A percentile compares a stretch with the other conserved stretches of the same genome.
Evolutionary conservation across 2,113 vertebrate species (phyloP).

Genomic region (Eulemur rufifrons): DNA sequence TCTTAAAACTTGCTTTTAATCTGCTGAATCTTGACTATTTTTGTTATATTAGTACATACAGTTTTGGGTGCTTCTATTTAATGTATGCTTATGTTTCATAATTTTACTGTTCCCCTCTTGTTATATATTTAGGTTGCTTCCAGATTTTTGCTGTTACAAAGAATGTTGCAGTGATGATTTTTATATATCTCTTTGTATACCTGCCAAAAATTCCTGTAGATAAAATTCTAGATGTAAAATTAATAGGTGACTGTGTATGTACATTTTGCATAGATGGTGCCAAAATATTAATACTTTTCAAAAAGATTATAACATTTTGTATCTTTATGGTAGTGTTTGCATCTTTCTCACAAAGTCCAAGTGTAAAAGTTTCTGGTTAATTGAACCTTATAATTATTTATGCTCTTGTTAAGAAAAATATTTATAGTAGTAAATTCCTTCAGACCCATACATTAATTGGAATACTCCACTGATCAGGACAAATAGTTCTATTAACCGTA

Average conservation of each 20-base stretch:
- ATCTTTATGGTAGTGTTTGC: background rate
- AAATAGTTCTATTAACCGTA: background rate
- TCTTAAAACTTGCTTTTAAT: slow-evolving; percentile 3
- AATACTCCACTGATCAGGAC: background rate
- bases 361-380: background rate
- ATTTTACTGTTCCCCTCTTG: background rate
- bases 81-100: background rate
- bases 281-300: background rate
- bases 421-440: background rate
- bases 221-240: background rate
- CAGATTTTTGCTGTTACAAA: background rate
- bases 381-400: background rate
- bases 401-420: background rate
- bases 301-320: background rate
- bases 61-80: slow-evolving; percentile 8
- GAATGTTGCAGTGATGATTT: background rate
- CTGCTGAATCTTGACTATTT: background rate
- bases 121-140: background rate
- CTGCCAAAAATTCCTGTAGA: background rate
- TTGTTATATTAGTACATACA: background rate
- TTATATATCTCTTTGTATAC: background rate
- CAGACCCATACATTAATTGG: background rate
- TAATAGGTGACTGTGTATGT: background rate
- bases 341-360: background rate
- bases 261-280: background rate